phyloP scores from a whole-genome alignment of 2,113 vertebrate genomes.

The Pedetes capensis region DNA sequence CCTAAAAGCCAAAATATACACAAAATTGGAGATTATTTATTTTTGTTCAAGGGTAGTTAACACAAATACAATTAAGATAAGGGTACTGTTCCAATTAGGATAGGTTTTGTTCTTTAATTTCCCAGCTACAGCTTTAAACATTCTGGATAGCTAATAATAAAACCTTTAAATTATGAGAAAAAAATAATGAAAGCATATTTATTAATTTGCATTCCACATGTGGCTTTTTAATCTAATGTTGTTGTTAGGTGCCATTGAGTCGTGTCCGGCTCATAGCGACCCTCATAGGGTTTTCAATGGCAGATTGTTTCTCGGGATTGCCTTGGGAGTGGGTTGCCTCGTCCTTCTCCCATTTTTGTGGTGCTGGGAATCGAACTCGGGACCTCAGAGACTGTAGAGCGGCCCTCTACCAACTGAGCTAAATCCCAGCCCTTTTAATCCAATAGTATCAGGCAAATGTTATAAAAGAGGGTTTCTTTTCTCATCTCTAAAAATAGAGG shows the following conservation, averaged over 20 bases:
- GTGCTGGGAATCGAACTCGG: no score
- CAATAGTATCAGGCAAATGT: not conserved
- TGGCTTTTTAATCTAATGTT: not conserved
- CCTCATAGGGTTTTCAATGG: no score
- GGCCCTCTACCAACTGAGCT: no score
- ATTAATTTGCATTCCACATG: not conserved
- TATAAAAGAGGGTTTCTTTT: not conserved
- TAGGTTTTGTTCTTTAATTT: not conserved
- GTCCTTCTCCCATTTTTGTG: no score
- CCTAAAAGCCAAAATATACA: not conserved
- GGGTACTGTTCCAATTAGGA: not conserved
- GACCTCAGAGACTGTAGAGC: no score
- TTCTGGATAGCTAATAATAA: not conserved
- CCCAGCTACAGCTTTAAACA: not conserved
- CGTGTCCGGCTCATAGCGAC: no score
- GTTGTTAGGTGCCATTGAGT: no score
- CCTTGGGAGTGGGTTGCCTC: no score
- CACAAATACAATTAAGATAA: not conserved
- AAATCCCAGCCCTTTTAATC: constrained; percentile 6
- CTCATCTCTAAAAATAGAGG: not conserved
- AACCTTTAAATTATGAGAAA: constrained; percentile 16
- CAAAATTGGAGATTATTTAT: constrained; percentile 1
- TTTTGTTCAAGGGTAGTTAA: not conserved
- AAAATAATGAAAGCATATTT: constrained; percentile 2
- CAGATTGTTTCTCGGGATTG: no score